Base-by-base conservation (phyloP, 2,888 invertebrate species). In the Chrysina gloriosa region DNA sequence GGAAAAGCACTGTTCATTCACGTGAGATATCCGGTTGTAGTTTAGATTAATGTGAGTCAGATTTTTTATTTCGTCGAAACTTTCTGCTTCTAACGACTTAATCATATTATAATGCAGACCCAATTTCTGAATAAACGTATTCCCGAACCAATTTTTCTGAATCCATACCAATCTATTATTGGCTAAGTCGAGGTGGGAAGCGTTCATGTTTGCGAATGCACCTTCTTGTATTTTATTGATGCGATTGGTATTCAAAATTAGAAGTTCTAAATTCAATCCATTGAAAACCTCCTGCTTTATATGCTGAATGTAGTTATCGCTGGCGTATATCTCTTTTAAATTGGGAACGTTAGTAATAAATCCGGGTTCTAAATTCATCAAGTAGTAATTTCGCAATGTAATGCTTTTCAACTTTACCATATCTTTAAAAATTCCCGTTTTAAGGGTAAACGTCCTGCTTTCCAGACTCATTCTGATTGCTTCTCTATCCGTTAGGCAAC, bases 71-170 rank as follows among this genome's bases (percentile, higher is more conserved):
- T n/a, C n/a, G 3, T 34, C 21, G 11, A 54, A 54, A 4, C 16
- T 9, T 2, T 54, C 19, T 0, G 16, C 19, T 2, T 34, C 11
- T 21, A 54, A n/a, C n/a, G 21, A 9, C 6, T 3, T 34, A 21
- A 54, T 54, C 11, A 16, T 3, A 21, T 54, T 54, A n/a, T 54
- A 54, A 36, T 21, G 16, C 11, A 54, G 27, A 34, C 36, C 54
- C 2, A 34, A 19, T 21, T 54, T 21, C 14, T 34, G 6, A 36
- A 54, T 54, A 34, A 7, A 34, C 9, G 21, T 21, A 11, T 54
- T n/a, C 11, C 21, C 19, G 34, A 54, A 54, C 34, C 54, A 54
- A 34, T 34, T 21, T 3, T 4, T 0, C 9, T 21, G 9, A 34
- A 54, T n/a, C 3, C 16, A 3, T 11, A 3, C 4, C 7, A 54